These are phyloP conservation scores for Drosophila macrospina DNA, from an alignment of 2,888 invertebrate genomes.

Conservation along the genomic window DNA sequence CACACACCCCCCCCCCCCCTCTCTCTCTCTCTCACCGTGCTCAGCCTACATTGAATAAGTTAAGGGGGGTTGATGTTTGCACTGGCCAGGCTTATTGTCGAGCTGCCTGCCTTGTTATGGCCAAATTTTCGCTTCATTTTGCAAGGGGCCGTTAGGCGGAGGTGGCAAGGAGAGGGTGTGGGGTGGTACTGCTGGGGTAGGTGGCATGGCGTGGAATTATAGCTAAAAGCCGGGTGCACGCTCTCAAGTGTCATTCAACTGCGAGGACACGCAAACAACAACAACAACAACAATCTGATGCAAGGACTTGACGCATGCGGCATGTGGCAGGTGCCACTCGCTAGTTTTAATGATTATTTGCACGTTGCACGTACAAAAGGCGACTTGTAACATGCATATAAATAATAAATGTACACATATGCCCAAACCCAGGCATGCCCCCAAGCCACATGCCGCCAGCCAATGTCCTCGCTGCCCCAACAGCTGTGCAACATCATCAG, in stretches of 20 bases:
- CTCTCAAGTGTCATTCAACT: conserved; percentile 76
- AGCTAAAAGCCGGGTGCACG: conserved; percentile 16
- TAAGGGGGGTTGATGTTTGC: not conserved
- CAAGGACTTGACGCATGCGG: conserved; percentile 6
- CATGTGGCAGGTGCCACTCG: conserved; percentile 33
- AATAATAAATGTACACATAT: conserved; percentile 66
- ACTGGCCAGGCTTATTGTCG: conserved; percentile 5
- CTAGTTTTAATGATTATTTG: conserved; percentile 81
- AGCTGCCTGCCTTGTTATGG: conserved; percentile 29
- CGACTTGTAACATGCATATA: conserved; percentile 55
- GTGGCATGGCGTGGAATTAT: conserved; percentile 20
- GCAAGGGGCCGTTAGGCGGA: conserved; percentile 16
- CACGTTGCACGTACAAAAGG: conserved; percentile 60
- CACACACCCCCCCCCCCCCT: not conserved
- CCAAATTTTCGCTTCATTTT: conserved; percentile 49
- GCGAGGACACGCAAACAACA: conserved; percentile 64
- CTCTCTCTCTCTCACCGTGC: not conserved
- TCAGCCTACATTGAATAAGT: not conserved
- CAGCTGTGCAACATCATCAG: conserved; percentile 32
- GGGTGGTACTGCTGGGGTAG: not conserved
- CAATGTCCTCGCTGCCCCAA: not conserved
- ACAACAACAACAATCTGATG: conserved; percentile 18
- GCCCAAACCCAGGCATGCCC: not conserved
- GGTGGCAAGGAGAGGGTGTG: not conserved
- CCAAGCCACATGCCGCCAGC: not conserved